Evolutionary conservation across 2,113 vertebrate genomes (phyloP).

Genomic region (Aldabrachelys gigantea): DNA sequence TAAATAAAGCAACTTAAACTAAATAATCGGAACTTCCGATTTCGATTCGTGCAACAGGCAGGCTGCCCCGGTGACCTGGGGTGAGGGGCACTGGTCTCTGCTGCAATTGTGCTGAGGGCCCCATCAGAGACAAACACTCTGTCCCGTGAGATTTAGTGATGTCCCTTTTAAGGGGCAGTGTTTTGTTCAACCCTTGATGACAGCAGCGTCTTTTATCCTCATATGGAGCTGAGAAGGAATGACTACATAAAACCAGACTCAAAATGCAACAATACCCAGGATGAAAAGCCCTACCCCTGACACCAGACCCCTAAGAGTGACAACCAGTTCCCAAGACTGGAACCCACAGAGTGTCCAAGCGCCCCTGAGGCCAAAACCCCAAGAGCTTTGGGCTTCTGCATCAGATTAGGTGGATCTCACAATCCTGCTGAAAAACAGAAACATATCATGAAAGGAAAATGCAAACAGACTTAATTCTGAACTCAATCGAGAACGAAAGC

Average conservation of each 20-base stretch:
- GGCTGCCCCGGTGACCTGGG: background rate
- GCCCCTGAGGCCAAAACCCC: conserved; percentile 8
- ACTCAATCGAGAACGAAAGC: conserved; percentile 65
- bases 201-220: background rate
- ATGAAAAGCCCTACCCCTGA: background rate
- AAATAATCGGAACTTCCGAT: background rate
- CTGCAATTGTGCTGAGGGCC: background rate
- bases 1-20: background rate
- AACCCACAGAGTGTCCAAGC: conserved; percentile 31
- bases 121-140: background rate
- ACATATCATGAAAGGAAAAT: conserved; percentile 51
- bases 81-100: background rate
- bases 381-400: conserved; percentile 27
- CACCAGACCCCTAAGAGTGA: background rate
- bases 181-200: conserved; percentile 2
- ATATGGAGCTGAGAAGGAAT: background rate
- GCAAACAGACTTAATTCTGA: conserved; percentile 51
- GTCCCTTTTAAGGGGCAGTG: background rate
- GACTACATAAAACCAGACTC: background rate
- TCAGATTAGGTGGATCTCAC: conserved; percentile 18
- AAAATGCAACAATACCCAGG: background rate
- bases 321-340: background rate
- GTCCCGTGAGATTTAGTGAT: background rate
- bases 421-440: conserved; percentile 61
- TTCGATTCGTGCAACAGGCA: background rate